These are phyloP conservation scores for Enteromius argenteus DNA, from an alignment of 2,797 vertebrate species.

Conservation along the genomic window DNA sequence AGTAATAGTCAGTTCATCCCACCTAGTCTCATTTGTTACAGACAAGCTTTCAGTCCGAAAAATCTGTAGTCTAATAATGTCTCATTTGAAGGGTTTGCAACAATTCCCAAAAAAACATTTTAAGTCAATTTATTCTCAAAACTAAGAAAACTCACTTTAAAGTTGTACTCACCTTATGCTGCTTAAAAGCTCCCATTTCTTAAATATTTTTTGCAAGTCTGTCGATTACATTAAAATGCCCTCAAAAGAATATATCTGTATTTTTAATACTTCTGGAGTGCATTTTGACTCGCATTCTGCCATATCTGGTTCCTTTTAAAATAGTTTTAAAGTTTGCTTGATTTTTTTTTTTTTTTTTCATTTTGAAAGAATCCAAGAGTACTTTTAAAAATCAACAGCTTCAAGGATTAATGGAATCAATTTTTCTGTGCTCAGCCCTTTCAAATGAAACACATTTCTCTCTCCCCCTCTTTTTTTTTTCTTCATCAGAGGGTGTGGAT, in stretches of 20 bases:
- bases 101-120: conserved; percentile 6
- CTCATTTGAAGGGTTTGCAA: not conserved
- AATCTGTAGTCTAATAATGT: conserved; percentile 8
- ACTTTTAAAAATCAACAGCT: conserved; percentile 24
- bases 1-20: not conserved
- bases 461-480: not conserved
- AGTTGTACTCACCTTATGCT: conserved; percentile 7
- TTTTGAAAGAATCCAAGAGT: conserved; percentile 22
- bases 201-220: not conserved
- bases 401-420: not conserved
- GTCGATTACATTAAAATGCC: conserved; percentile 11
- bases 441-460: not conserved
- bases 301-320: not conserved
- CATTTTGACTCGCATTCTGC: not conserved
- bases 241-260: not conserved
- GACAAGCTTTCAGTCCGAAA: not conserved
- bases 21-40: conserved; percentile 9
- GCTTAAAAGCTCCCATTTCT: not conserved
- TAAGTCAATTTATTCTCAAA: conserved; percentile 1
- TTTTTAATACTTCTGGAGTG: not conserved
- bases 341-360: not conserved
- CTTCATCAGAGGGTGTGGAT: not conserved
- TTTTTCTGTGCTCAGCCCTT: not conserved
- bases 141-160: conserved; percentile 5
- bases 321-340: not conserved